Evolutionary conservation across 2,113 vertebrate genomes (phyloP), one percentile per base, ranked within the genome.

Genomic region (Gymnarchus niloticus): DNA sequence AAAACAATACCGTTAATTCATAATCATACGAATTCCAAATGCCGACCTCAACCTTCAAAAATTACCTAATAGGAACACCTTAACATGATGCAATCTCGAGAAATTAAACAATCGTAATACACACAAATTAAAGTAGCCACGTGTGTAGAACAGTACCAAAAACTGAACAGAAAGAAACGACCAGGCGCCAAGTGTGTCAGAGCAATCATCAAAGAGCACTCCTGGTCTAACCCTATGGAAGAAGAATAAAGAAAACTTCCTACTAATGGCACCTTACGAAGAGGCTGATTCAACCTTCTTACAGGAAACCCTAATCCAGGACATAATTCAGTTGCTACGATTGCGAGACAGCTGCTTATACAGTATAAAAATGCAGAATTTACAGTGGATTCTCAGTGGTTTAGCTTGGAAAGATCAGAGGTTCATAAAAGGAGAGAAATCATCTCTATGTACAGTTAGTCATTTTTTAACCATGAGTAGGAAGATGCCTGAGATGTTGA

Each of bases 401-500:
- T 69, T 14, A 69, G 61, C 33, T n/a, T 44, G 44, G 44, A n/a
- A 77, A 21, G 37, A 78, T 10, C 76, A 48, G 21, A 78, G 21
- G 44, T 46, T 78, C 76, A 44, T 48, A 48, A 44, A 48, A 78
- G 23, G 17, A 78, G 9, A n/a, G 76, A 21, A 12, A 78, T 46
- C 23, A 48, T 48, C 23, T 10, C 76, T 78, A 78, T 78, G 17
- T 73, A 73, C 65, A 73, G 41, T 73, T 37, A 69, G 7, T 69
- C 41, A 9, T 69, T 37, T 1, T 69, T 69, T 69, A 69, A 69
- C 19, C 14, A 78, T 48, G 76, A 46, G 21, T 21, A 78, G 9
- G 33, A 77, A 77, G 76, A 78, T 46, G 76, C 44, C 76, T 48
- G 76, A 78, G 76, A 78, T 78, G 28, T 12, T 61, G 19, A 69